These are phyloP conservation scores for Venusia cambrica DNA, from an alignment of 2,888 invertebrate species.

Conservation along the genomic window DNA sequence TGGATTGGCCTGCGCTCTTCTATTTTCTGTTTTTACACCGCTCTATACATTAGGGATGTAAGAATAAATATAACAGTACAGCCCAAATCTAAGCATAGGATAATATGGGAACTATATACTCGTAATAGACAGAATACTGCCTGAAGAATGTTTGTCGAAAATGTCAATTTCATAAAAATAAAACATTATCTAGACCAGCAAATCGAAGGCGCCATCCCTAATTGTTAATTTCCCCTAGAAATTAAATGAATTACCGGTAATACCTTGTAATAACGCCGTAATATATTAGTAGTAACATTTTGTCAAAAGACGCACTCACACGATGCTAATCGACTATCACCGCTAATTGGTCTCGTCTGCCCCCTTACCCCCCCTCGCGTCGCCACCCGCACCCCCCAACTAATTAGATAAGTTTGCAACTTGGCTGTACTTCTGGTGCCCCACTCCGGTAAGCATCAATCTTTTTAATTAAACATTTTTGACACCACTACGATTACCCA, in stretches of 20 bases:
- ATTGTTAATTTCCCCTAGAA: slow-evolving; percentile 18
- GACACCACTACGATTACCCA: slow-evolving; percentile 76
- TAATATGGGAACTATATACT: too few species aligned
- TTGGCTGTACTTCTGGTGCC: slow-evolving; percentile 77
- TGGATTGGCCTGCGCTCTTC: too few species aligned
- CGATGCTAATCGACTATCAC: slow-evolving; percentile 82
- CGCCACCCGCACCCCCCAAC: slow-evolving; percentile 41
- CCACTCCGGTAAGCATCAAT: slow-evolving; percentile 77
- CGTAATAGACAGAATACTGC: too few species aligned
- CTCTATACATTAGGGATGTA: too few species aligned
- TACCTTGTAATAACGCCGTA: slow-evolving; percentile 63
- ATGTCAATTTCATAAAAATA: too few species aligned
- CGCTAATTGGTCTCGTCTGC: slow-evolving; percentile 73
- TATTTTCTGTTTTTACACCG: too few species aligned
- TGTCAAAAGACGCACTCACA: slow-evolving; percentile 78
- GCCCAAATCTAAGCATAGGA: too few species aligned
- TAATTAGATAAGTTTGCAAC: slow-evolving; percentile 81
- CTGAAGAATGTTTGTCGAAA: too few species aligned
- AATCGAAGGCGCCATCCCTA: slow-evolving; percentile 7
- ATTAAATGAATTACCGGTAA: slow-evolving; percentile 61
- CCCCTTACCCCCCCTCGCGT: slow-evolving; percentile 19
- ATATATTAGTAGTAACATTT: slow-evolving; percentile 72
- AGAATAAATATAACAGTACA: too few species aligned
- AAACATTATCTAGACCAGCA: too few species aligned
- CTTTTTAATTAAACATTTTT: slow-evolving; percentile 81